Percentiles rank a stretch among this genome's conserved stretches.
Evolutionary conservation across 2,797 vertebrate species (phyloP).

Genomic region (Geotrypetes seraphini): DNA sequence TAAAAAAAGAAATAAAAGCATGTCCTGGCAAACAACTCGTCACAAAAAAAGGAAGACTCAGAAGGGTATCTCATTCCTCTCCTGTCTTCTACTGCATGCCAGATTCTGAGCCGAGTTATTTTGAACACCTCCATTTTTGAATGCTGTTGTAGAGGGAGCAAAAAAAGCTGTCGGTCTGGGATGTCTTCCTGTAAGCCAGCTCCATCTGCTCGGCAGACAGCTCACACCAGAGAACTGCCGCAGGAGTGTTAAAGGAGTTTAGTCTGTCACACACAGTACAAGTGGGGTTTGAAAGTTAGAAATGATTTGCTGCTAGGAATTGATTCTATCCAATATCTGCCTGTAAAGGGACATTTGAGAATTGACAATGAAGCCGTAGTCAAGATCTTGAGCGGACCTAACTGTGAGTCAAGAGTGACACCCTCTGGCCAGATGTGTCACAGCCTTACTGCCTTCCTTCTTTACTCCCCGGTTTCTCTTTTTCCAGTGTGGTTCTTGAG

Average conservation of each 20-base stretch:
- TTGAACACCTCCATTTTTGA: too few species aligned
- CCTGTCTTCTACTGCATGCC: too few species aligned
- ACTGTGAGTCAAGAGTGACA: conserved; percentile 57
- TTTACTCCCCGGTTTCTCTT: background rate
- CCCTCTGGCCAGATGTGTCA: conserved; percentile 46
- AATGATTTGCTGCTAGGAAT: background rate
- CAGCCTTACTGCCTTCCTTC: background rate
- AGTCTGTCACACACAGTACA: background rate
- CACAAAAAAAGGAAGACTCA: too few species aligned
- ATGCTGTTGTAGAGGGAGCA: too few species aligned
- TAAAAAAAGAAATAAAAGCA: too few species aligned
- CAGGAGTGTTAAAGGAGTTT: background rate
- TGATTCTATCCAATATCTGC: background rate
- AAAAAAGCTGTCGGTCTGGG: too few species aligned
- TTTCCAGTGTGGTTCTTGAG: background rate
- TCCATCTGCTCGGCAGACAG: background rate
- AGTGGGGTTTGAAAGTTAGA: background rate
- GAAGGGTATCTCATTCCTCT: too few species aligned
- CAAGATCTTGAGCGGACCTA: conserved; percentile 8
- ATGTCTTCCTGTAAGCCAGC: background rate
- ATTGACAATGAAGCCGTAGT: background rate
- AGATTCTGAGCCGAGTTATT: too few species aligned
- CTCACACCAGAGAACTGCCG: too few species aligned
- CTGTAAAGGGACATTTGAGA: background rate
- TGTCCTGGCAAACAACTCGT: too few species aligned